Percentiles rank a stretch among this genome's conserved stretches.
phyloP scores from a whole-genome alignment of 2,797 vertebrate species.

The Sparus aurata region DNA sequence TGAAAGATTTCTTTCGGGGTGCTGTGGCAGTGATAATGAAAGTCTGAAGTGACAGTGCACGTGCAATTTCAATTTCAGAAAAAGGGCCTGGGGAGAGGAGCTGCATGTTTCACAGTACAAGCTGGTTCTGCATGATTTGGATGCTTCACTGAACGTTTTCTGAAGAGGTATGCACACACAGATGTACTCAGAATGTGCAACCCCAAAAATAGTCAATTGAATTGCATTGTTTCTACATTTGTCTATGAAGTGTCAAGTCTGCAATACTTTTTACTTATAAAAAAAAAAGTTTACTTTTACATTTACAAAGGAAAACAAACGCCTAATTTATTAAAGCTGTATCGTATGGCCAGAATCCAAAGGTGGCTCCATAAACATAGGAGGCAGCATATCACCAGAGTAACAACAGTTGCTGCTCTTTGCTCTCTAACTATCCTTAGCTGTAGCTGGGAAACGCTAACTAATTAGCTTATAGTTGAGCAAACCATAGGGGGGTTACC shows the following conservation, averaged over 20 bases:
- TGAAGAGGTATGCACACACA: neutral
- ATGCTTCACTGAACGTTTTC: slow-evolving; percentile 12
- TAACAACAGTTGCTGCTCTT: no score
- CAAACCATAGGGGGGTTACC: no score
- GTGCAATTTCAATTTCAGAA: slow-evolving; percentile 30
- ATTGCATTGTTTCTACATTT: slow-evolving; percentile 19
- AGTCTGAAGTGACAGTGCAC: slow-evolving; percentile 32
- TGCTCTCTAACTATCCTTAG: no score
- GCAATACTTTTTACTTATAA: no score
- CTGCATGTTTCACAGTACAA: slow-evolving; percentile 19
- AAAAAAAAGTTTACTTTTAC: neutral
- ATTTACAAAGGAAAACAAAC: neutral
- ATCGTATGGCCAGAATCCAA: no score
- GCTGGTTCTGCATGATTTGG: slow-evolving; percentile 20
- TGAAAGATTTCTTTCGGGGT: slow-evolving; percentile 18
- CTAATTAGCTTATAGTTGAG: no score
- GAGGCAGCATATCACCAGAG: no score
- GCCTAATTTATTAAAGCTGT: no score
- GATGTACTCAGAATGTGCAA: slow-evolving; percentile 10
- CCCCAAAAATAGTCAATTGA: neutral
- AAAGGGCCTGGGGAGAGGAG: neutral
- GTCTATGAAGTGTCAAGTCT: neutral
- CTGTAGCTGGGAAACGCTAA: no score
- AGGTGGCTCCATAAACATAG: no score
- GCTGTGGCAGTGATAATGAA: slow-evolving; percentile 16